Base-by-base conservation (phyloP, 2,797 vertebrate species). In the Acanthurus lineatus region DNA sequence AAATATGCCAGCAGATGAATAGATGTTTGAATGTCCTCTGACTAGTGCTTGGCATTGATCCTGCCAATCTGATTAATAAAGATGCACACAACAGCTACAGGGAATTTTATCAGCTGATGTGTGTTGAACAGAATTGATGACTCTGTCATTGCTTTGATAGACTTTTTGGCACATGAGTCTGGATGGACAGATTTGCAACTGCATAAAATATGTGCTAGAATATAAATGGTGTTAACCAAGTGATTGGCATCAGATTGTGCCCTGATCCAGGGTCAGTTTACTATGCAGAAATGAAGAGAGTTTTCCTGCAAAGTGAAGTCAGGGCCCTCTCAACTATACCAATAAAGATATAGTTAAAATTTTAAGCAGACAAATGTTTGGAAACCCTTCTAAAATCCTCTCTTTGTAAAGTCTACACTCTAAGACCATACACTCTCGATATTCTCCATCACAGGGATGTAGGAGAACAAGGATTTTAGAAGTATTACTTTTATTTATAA, bases 21-120 rank as follows among this genome's bases (percentile, higher is more conserved):
- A 51, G 40, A 20, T 60, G 48, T 19, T 17, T 67, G 32, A 64
- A 67, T 25, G 56, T 62, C 62, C 56, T 38, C 17, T 14, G 63
- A 63, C 61, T 51, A 38, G 12, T 49, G 45, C 56, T 64, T 66
- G 44, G 74, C 82, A 90, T 81, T 81, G 87, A 91, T 82, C 65
- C 40, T 63, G 9, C 52, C 49, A 52, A 61, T 79, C 32, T 79
- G 80, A 90, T 88, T 82, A 86, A 90, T 78, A 73, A 67, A 72
- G 53, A 82, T 38, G 77, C 65, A 79, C 40, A 9, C 62, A 71
- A 69, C 61, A 73, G 84, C 88, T 74, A 82, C 70, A 71, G 76
- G 76, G 59, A 48, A 48, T 83, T 65, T 74, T 76, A 84, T 77
- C 72, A 71, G 72, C 57, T 66, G 53, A 59, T 20, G 64, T 67